These are phyloP conservation scores for Calliopsis andreniformis DNA, from an alignment of 1,140 invertebrate genomes.

Conservation along the genomic window DNA sequence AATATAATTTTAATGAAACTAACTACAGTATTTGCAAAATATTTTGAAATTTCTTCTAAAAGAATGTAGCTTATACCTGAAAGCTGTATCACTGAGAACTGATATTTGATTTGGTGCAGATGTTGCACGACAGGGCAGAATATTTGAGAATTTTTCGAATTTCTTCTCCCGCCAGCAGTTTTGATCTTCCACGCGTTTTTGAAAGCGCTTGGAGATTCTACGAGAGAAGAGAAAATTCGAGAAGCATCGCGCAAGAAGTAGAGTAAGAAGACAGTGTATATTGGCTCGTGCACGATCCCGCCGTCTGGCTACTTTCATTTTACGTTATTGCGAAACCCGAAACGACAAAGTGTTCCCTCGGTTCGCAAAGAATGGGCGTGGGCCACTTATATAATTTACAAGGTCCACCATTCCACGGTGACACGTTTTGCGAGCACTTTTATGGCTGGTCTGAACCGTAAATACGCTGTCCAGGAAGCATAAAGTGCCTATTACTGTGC, in stretches of 20 bases:
- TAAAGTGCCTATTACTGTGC: slow-evolving; percentile 19
- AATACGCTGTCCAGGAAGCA: slow-evolving; percentile 33
- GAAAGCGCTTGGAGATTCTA: background rate
- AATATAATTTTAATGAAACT: too few relatives aligned
- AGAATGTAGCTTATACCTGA: too few relatives aligned
- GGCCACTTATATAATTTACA: slow-evolving; percentile 49
- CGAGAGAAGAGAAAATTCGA: background rate
- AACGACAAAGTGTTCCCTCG: slow-evolving; percentile 16
- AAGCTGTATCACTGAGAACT: too few relatives aligned
- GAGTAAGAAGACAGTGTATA: background rate
- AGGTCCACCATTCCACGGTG: slow-evolving; percentile 19
- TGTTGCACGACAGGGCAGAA: too few relatives aligned
- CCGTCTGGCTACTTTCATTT: slow-evolving; percentile 39
- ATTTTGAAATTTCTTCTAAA: too few relatives aligned
- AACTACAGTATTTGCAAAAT: too few relatives aligned
- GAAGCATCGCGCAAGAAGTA: background rate
- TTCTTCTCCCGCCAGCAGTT: too few relatives aligned
- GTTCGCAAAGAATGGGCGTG: background rate
- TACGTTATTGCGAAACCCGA: slow-evolving; percentile 33
- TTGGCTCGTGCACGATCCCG: background rate
- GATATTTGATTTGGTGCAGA: too few relatives aligned
- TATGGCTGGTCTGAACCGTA: slow-evolving; percentile 12
- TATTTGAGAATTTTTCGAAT: too few relatives aligned
- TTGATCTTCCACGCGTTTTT: too few relatives aligned
- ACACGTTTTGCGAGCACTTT: slow-evolving; percentile 16